Conservation (phyloP, 2,888 invertebrate genomes). For the Meteorus colon region DNA sequence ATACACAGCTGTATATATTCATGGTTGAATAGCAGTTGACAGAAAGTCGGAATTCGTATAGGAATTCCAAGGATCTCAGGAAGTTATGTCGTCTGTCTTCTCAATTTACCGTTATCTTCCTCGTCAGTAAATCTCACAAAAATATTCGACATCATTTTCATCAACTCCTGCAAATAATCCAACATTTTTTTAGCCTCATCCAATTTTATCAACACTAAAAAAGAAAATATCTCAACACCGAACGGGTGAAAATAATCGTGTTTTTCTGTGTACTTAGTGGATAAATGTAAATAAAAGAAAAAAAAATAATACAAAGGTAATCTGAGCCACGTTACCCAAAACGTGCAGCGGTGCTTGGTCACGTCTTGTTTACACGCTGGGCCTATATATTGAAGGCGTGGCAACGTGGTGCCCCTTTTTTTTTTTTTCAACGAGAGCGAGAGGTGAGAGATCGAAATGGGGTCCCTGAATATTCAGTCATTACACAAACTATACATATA, state of each 20-base stretch:
- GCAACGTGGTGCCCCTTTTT: conserved; percentile 46
- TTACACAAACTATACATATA: not conserved
- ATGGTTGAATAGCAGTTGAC: not conserved
- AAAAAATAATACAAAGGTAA: conserved; percentile 46
- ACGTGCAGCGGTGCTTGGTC: conserved; percentile 51
- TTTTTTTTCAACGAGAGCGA: conserved; percentile 13
- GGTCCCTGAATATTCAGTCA: conserved; percentile 18
- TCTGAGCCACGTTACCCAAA: conserved; percentile 53
- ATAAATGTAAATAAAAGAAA: conserved; percentile 9
- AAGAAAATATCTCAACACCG: not conserved
- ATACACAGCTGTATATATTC: not conserved
- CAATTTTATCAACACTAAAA: too few relatives aligned
- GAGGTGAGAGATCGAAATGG: conserved; percentile 19
- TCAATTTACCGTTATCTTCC: conserved; percentile 9
- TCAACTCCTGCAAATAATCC: conserved; percentile 36
- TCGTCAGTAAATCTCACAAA: conserved; percentile 13
- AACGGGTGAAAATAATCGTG: conserved; percentile 32
- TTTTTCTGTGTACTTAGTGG: not conserved
- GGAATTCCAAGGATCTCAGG: conserved; percentile 39
- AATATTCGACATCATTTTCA: conserved; percentile 16
- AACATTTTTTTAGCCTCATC: conserved; percentile 36
- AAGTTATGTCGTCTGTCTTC: conserved; percentile 30
- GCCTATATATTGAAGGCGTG: conserved; percentile 43
- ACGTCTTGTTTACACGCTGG: conserved; percentile 53
- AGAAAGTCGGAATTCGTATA: conserved; percentile 37